Base-by-base conservation (phyloP, 2,113 vertebrate species). In the Salvelinus alpinus region DNA sequence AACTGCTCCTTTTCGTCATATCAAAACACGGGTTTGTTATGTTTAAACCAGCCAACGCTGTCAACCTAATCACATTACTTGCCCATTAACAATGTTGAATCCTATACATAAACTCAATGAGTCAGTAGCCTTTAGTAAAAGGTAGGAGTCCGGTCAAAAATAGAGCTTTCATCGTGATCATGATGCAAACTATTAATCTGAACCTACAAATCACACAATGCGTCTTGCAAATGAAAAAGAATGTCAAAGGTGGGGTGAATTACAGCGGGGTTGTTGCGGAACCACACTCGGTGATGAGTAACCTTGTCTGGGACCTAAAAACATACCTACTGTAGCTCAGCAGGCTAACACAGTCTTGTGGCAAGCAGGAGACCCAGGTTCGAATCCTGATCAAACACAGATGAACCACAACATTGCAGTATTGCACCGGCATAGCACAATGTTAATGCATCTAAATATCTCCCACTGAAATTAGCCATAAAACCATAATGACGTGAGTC, bases 401-500 rank as follows among this genome's bases (percentile, higher is more conserved):
- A 14, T 51, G 48, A 12, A 4, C 14, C 16, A 51, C 48, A 16
- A 51, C 48, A 14, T 51, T 14, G 14, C 48, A 51, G 14, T 4
- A 14, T 51, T 22, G 71, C 62, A 34, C 73, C 71, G 22, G 78
- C 71, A 78, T 34, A 4, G 77, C 83, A 68, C 68, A 13, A 72
- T 20, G 60, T 73, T 25, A 76, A 80, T 84, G 48, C 81, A 78
- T 77, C 81, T 73, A 78, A 79, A 91, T 79, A 85, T 80, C 81
- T 89, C 81, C 84, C 84, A 80, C 81, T 78, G 24, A 83, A 89
- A 70, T 85, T 83, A 85, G 80, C 81, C 20, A 24, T 18, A 71
- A 80, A 85, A 84, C 75, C 81, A 77, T 82, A 82, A 87, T 73
- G 81, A 90, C 81, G 81, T 77, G 76, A 89, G 77, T n/a, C 54